These are phyloP conservation scores for Mythimna ferrago DNA, from an alignment of 2,888 invertebrate species.

Conservation along the genomic window DNA sequence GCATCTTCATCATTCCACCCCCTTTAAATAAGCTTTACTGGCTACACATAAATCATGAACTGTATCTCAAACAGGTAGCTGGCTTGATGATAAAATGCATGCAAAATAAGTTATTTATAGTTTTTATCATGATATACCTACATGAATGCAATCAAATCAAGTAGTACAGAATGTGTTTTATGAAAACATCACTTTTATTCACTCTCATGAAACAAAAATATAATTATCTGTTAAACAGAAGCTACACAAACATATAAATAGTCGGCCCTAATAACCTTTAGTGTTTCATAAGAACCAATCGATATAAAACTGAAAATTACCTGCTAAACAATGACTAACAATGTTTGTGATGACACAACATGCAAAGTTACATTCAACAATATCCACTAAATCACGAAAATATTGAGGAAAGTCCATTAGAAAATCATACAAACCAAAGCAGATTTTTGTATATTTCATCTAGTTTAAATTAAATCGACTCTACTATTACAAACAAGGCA, in stretches of 20 bases:
- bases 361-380: constrained; percentile 19
- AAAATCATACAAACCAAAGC: constrained; percentile 12
- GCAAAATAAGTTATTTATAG: constrained; percentile 15
- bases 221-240: background rate
- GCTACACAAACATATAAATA: constrained; percentile 4
- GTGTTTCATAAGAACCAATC: constrained; percentile 1
- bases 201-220: background rate
- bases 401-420: constrained; percentile 4
- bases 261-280: background rate
- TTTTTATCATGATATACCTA: background rate
- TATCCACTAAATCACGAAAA: constrained; percentile 14
- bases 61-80: constrained; percentile 3
- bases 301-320: constrained; percentile 18
- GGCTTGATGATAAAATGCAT: constrained; percentile 2
- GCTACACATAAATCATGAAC: background rate
- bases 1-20: background rate
- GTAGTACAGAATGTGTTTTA: background rate
- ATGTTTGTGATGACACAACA: constrained; percentile 57
- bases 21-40: background rate
- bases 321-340: constrained; percentile 43
- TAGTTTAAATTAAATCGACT: constrained; percentile 30
- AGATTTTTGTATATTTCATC: background rate
- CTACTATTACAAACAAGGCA: constrained; percentile 55
- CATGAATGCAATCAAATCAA: background rate
- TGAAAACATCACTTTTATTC: background rate